Percentiles rank a stretch among this genome's conserved stretches.
phyloP scores from a whole-genome alignment of 2,113 vertebrate genomes.

The Thymallus thymallus region DNA sequence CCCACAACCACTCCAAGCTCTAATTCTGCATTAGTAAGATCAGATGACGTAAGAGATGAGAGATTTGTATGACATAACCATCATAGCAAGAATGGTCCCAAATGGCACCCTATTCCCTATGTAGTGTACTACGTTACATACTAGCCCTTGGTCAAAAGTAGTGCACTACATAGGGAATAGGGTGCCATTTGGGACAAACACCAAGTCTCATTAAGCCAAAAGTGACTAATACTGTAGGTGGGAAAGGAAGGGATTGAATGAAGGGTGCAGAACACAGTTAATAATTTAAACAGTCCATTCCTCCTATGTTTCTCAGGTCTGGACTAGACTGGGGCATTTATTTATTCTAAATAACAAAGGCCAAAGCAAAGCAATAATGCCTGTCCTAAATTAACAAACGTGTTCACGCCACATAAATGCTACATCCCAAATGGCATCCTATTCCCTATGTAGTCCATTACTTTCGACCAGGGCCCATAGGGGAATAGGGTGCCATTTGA shows the following conservation, averaged over 20 bases:
- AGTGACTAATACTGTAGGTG: neutral
- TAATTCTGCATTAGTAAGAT: neutral
- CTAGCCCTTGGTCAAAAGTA: too few species aligned
- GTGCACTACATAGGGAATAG: too few species aligned
- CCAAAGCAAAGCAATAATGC: neutral
- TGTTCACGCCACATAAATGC: too few species aligned
- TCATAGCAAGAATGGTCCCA: too few species aligned
- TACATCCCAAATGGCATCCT: too few species aligned
- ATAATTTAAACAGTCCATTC: conserved; percentile 50
- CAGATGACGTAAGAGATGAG: too few species aligned
- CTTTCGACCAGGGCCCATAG: too few species aligned
- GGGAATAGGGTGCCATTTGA: neutral
- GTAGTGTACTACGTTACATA: too few species aligned
- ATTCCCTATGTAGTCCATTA: too few species aligned
- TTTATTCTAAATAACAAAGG: neutral
- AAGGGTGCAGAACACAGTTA: conserved; percentile 36
- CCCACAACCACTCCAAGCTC: neutral
- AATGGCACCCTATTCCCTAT: too few species aligned
- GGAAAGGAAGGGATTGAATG: conserved; percentile 2
- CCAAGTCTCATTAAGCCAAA: neutral
- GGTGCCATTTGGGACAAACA: too few species aligned
- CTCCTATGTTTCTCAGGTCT: conserved; percentile 23
- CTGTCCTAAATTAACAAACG: neutral
- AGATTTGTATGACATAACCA: too few species aligned
- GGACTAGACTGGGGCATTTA: neutral